phyloP scores from a whole-genome alignment of 2,113 vertebrate species.

The Ailurus styani region DNA sequence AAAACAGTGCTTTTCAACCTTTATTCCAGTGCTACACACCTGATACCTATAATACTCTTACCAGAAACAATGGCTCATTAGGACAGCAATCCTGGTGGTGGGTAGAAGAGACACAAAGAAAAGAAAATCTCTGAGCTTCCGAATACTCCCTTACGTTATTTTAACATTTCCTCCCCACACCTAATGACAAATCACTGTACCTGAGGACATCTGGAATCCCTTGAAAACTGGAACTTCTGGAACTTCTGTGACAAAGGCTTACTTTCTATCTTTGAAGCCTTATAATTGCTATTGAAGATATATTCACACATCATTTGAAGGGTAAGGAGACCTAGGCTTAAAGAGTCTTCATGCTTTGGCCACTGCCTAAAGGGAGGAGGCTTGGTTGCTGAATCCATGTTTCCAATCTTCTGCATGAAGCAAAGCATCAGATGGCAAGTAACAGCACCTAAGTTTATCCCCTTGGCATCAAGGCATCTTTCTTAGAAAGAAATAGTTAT shows the following conservation, averaged over 20 bases:
- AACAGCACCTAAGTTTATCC: neutral
- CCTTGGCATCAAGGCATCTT: neutral
- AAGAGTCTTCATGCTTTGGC: neutral
- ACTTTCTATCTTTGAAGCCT: neutral
- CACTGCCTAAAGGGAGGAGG: neutral
- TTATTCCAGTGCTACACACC: neutral
- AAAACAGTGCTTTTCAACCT: neutral
- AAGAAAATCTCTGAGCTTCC: neutral
- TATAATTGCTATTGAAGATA: neutral
- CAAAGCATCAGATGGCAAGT: neutral
- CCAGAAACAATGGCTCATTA: neutral
- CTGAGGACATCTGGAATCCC: neutral
- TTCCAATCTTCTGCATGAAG: neutral
- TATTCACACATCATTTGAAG: neutral
- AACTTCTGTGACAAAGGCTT: neutral
- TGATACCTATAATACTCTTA: neutral
- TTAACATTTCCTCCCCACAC: neutral
- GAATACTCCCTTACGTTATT: neutral
- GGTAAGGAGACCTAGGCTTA: neutral
- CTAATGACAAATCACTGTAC: neutral
- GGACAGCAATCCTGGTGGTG: fast-evolving
- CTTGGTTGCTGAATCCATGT: neutral
- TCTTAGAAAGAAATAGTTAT: neutral
- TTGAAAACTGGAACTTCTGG: neutral
- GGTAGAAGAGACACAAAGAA: neutral